Evolutionary conservation across 2,888 invertebrate genomes (phyloP), one percentile per base, ranked within the genome.

Genomic region (Euplagia quadripunctaria): DNA sequence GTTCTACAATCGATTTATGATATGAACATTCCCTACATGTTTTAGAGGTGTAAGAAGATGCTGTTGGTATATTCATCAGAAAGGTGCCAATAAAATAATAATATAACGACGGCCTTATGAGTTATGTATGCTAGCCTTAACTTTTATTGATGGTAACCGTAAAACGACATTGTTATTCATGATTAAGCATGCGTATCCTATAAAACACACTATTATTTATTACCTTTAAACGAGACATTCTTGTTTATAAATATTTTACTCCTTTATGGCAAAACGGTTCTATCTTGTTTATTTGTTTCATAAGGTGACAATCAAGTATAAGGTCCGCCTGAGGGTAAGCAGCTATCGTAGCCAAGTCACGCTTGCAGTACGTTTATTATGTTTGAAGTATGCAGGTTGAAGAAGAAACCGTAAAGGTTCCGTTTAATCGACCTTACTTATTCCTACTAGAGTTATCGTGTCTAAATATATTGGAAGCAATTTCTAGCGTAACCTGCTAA

Each of bases 1-100:
- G 11, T 17, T 52, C 51, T 67, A 16, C 11, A 58, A 58, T 58
- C 16, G 31, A 31, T 69, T 61, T 63, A 52, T 31, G 43, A 43
- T 41, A 17, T 20, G 12, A 41, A n/a, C 63, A 20, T 63, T 64
- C 43, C 8, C 12, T 58, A 42, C 20, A 31, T 72, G 52, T 31
- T 31, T 31, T 31, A 55, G 16, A 75, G 72, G 64, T 61, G 64
- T 67, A 61, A 72, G 20, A 49, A 43, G 12, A 64, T 73, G 80
- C 75, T 71, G 79, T 82, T 82, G n/a, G 20, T 66, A 43, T 63
- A 71, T 74, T 75, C 74, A 42, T 79, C 71, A 71, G 51, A 52
- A 71, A 65, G 51, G 49, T 66, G 67, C 64, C 17, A 68, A 72
- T 65, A 68, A 75, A 77, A 68, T 70, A 51, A 61, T 66, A 68